These are phyloP conservation scores for Brachionus calyciflorus DNA, from an alignment of 1,140 invertebrate genomes.

Conservation along the genomic window DNA sequence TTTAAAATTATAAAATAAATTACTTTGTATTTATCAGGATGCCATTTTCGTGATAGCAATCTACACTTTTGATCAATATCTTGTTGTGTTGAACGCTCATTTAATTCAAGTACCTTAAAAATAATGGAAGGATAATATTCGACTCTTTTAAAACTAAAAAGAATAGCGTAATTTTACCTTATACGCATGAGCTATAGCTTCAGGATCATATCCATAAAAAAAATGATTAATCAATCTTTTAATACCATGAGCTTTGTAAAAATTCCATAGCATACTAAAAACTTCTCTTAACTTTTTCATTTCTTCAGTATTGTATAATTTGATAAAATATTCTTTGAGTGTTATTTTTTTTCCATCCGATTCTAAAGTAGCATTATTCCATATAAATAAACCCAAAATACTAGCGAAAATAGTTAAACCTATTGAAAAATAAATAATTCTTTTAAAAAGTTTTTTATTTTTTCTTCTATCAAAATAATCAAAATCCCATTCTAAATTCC, in stretches of 20 bases:
- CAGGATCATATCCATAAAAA: constrained; percentile 76
- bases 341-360: constrained; percentile 81
- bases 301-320: constrained; percentile 82
- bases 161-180: constrained; percentile 68
- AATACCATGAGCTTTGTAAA: constrained; percentile 75
- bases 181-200: constrained; percentile 82
- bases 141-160: not conserved
- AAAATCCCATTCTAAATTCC: constrained; percentile 50
- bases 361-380: constrained; percentile 81
- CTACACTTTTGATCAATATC: constrained; percentile 80
- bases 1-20: constrained; percentile 50
- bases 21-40: constrained; percentile 81
- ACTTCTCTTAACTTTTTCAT: constrained; percentile 64
- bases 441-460: constrained; percentile 59
- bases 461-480: constrained; percentile 48
- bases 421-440: constrained; percentile 62
- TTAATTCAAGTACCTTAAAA: constrained; percentile 71
- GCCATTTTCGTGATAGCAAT: constrained; percentile 76
- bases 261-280: constrained; percentile 71
- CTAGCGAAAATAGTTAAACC: constrained; percentile 70
- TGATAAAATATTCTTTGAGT: constrained; percentile 74
- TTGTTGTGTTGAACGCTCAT: constrained; percentile 72
- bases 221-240: constrained; percentile 71
- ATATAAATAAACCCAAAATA: constrained; percentile 75
- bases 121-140: constrained; percentile 45